Evolutionary conservation across 2,113 vertebrate genomes (phyloP), one percentile per base, ranked within the genome.

Genomic region (Balaenoptera acutorostrata): DNA sequence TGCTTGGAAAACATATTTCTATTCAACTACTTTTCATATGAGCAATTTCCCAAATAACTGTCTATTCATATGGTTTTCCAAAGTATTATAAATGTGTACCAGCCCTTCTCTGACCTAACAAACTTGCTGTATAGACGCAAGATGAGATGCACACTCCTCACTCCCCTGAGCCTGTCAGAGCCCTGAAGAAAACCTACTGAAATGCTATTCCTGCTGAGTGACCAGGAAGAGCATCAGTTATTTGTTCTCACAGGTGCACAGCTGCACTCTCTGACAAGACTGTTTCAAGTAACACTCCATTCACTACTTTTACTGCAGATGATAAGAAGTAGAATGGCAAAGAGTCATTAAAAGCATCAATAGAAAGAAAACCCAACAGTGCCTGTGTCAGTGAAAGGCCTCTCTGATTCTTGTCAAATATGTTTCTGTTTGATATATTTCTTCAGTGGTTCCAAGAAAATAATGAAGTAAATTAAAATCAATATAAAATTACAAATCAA

Each of bases 401-500:
- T 78, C 8, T 89, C 72, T 77, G 49, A 31, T 81, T 69, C 78
- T 33, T 91, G 83, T 88, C 92, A 95, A 92, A 27, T 33, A 27
- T 29, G 11, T 63, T 93, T 69, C 44, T 68, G 21, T 64, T 64
- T 87, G 72, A 97, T 77, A 33, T 64, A 96, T 66, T 81, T 92
- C 57, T 69, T 83, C 63, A 97, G 36, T 68, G 88, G 15, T 11
- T 81, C n/a, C 36, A 90, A 85, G 78, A 93, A 94, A 97, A 97
- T 82, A 90, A 80, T 20, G 90, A 87, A 86, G 61, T 44, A 93
- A 46, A 59, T 75, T 89, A 96, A 96, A 98, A 85, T 85, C 97
- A 59, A 55, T 97, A 95, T 72, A 97, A 97, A 97, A 92, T 2
- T 1, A 94, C 94, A 59, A 75, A 75, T 44, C 66, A 93, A 98